Base-by-base conservation (phyloP, 2,113 vertebrate species). In the Excalfactoria chinensis region DNA sequence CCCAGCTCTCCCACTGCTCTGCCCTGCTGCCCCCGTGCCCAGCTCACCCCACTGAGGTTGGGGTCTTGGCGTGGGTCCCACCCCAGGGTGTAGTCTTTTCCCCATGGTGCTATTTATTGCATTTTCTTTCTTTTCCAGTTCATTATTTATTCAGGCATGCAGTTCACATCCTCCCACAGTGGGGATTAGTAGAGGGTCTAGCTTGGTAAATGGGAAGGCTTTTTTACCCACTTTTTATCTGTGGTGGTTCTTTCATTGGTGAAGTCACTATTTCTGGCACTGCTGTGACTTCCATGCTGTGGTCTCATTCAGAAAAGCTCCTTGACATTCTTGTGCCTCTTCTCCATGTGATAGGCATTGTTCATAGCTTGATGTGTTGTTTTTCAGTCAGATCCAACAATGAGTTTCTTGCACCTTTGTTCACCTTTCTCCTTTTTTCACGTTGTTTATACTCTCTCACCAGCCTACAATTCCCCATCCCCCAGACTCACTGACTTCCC, bases 91-190 rank as follows among this genome's bases (percentile, higher is more conserved):
- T 69, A 55, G 72, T 53, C 81, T 93, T 82, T 76, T 79, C 68
- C 84, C 49, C 49, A 20, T 53, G 86, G 74, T 43, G 69, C 53
- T 87, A 46, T 95, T 95, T 94, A 78, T 86, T 6, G 7, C 37
- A 41, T 89, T 20, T 41, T 69, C 78, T 84, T 89, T 84, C 46
- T 89, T 91, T 84, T 64, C 44, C 82, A 34, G 68, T 69, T 85
- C 5, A 18, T 89, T 91, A 76, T 89, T 95, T 89, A 89, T 93
- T 95, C 84, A 91, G 84, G 91, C 78, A 75, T 83, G 77, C 89
- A 85, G 67, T 93, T 95, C 91, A 93, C 78, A 79, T 91, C 93
- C 84, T 96, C 84, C 86, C 94, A 58, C 87, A 85, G 89, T 85
- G 84, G 78, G 75, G 49, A 96, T 88, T 95, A 95, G 84, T 0